Evolutionary conservation across 2,888 invertebrate genomes (phyloP).

Genomic region (Chymomyza procnemis): DNA sequence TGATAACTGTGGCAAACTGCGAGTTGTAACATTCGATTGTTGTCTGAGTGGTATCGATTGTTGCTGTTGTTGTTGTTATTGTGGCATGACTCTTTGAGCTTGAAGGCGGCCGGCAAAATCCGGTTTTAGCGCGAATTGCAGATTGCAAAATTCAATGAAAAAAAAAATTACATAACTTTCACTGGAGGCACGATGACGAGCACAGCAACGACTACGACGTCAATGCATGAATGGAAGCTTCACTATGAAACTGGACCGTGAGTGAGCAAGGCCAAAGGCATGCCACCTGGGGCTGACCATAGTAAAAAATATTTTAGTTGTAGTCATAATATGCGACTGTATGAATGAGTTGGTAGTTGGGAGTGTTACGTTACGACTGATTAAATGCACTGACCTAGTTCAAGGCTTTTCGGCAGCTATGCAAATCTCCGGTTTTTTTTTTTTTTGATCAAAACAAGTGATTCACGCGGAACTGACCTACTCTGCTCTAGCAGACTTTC

Average conservation of each 20-base stretch:
- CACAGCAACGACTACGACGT: conserved; percentile 29
- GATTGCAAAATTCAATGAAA: conserved; percentile 56
- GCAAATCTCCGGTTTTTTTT: no score
- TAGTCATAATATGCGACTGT: conserved; percentile 38
- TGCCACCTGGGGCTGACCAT: conserved; percentile 32
- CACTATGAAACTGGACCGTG: conserved; percentile 54
- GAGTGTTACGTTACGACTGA: not conserved
- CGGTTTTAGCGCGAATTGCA: conserved; percentile 56
- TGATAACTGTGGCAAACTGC: conserved; percentile 32
- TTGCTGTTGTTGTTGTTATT: conserved; percentile 6
- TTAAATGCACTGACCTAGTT: not conserved
- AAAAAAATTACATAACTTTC: conserved; percentile 72
- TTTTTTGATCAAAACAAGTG: conserved; percentile 50
- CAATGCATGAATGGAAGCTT: conserved; percentile 52
- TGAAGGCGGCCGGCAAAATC: conserved; percentile 46
- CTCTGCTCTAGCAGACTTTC: conserved; percentile 64
- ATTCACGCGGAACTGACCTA: conserved; percentile 42
- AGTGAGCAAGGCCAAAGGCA: conserved; percentile 24
- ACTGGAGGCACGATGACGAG: conserved; percentile 35
- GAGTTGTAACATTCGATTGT: conserved; percentile 14
- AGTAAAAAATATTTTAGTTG: conserved; percentile 30
- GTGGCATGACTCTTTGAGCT: not conserved
- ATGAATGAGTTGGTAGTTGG: conserved; percentile 21
- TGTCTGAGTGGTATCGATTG: not conserved
- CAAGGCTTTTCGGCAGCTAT: conserved; percentile 25